Base-by-base conservation (phyloP, 2,888 invertebrate species). In the Nematopogon swammerdamellus region DNA sequence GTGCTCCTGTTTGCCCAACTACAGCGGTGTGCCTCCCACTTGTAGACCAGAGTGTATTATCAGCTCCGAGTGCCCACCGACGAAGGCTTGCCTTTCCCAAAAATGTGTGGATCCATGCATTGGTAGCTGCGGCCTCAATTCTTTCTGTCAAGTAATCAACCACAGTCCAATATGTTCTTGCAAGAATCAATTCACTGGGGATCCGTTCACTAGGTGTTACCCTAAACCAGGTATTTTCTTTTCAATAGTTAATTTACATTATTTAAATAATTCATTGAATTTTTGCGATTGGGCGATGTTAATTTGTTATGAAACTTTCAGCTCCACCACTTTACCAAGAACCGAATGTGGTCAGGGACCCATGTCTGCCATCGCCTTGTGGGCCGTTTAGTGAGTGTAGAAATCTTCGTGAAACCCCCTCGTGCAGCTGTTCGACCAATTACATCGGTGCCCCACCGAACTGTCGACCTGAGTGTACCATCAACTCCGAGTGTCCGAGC, bases 401-500 rank as follows among this genome's bases (percentile, higher is more conserved):
- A 59, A 81, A 82, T 60, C 72, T 80, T 11, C 75, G 83, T 46
- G 82, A 81, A 44, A 71, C 82, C 55, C 84, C 87, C 16, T 83
- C 85, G 19, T 89, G 89, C 57, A 81, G 82, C 46, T 89, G 88
- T 63, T 64, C 83, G 54, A 64, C 80, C 1, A 83, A 82, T 53
- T 89, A 86, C 60, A 83, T 86, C 50, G 91, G 91, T 44, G 82
- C 83, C 47, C 90, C 89, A 43, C 88, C 88, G 2, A 80, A 83
- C 54, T 88, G 88, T 63, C 80, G 86, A 29, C 87, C 88, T 4
- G 87, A 87, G 62, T 88, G 88, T 62, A 77, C 81, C 11, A 83
- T 90, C 20, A 89, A 88, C 62, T 79, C 88, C 0, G 92, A 92
- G 59, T 93, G 93, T 64, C 68, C 86, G 6, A 86, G 86, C 59